Percentiles rank a stretch among this genome's conserved stretches.
phyloP scores from a whole-genome alignment of 2,797 vertebrate species.

The Sciurus carolinensis region DNA sequence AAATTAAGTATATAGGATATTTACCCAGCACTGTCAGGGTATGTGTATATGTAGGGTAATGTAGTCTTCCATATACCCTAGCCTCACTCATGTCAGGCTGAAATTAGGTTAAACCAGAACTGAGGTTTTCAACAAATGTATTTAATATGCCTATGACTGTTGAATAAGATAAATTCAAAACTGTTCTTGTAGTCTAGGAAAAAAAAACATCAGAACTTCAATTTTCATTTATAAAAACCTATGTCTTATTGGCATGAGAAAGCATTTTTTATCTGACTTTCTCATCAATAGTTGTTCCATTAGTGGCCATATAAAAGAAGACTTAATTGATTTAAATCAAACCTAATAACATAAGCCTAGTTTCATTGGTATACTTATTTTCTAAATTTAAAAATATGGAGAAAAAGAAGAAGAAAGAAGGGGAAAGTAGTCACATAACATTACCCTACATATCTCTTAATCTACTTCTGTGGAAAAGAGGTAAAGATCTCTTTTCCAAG shows the following conservation, averaged over 20 bases:
- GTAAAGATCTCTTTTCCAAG: not conserved
- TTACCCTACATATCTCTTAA: not conserved
- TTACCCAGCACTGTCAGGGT: not conserved
- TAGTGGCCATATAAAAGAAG: not conserved
- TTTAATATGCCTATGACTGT: not conserved
- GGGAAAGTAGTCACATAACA: not conserved
- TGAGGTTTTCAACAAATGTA: slow-evolving; percentile 47
- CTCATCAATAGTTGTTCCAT: not conserved
- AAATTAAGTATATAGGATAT: not conserved
- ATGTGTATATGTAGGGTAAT: not conserved
- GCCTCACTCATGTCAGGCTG: not conserved
- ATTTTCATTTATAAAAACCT: slow-evolving; percentile 45
- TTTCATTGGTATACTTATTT: slow-evolving; percentile 32
- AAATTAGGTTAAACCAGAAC: not conserved
- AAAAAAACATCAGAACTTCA: not conserved
- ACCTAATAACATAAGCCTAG: not conserved
- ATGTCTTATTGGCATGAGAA: not conserved
- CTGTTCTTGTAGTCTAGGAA: not conserved
- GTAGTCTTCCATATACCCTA: not conserved
- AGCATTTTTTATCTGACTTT: not conserved
- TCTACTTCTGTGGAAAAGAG: slow-evolving; percentile 2
- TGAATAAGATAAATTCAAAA: slow-evolving; percentile 37
- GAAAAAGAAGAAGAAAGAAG: slow-evolving; percentile 8
- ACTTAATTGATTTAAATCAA: slow-evolving; percentile 17
- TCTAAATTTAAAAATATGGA: not conserved